Evolutionary conservation across 30 jellyfish, hydroid and myxozoan genomes (phyloP).

Genomic region (Hydractinia echinata): DNA sequence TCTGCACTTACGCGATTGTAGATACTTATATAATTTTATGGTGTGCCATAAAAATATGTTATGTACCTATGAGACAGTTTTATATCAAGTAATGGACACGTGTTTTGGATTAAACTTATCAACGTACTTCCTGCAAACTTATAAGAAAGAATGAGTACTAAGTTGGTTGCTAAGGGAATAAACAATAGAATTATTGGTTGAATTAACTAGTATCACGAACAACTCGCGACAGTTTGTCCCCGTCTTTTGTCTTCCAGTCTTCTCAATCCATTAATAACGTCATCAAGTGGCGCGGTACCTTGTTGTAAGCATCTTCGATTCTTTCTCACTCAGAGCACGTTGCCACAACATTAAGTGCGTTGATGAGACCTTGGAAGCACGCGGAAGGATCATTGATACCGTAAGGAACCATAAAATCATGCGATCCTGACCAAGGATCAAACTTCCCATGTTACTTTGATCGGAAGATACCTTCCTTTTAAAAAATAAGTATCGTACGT

Average conservation of each 20-base stretch:
- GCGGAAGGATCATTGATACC: conserved; percentile 11
- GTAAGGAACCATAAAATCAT: not conserved
- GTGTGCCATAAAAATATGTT: no score
- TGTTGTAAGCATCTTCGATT: conserved; percentile 12
- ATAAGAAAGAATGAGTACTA: no score
- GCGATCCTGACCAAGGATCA: conserved; percentile 18
- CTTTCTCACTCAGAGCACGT: not conserved
- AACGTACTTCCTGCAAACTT: no score
- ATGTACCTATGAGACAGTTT: no score
- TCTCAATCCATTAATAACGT: not conserved
- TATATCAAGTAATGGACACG: no score
- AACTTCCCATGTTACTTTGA: conserved; percentile 1
- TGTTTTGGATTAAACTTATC: no score
- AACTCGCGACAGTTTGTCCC: not conserved
- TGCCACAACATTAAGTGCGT: conserved; percentile 2
- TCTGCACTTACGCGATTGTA: no score
- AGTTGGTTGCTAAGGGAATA: no score
- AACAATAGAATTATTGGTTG: not conserved
- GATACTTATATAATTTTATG: no score
- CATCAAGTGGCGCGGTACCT: conserved; percentile 5
- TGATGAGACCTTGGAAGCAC: conserved; percentile 8
- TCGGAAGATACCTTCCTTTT: not conserved
- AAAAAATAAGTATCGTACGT: conserved; percentile 3
- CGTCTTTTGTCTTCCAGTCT: conserved; percentile 8
- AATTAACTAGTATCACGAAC: conserved; percentile 6